Evolutionary conservation across 1,140 invertebrate genomes (phyloP), one percentile per base, ranked within the genome.

Genomic region (Cylas formicarius): DNA sequence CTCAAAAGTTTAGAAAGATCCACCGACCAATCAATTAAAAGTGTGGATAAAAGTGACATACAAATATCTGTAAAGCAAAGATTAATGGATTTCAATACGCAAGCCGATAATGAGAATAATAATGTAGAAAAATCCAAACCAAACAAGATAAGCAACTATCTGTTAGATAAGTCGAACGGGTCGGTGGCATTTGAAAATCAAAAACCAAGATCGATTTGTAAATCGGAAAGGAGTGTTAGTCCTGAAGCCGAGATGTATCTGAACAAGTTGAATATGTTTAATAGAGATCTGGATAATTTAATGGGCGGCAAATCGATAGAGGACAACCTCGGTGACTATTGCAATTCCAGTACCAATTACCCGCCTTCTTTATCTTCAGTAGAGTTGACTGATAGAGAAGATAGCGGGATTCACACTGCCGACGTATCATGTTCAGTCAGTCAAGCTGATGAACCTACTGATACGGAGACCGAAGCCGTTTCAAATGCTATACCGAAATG

Each of bases 401-500:
- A 87, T 53, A 86, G 82, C 40, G 85, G 84, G 3, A 86, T 88
- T 37, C 84, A 87, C 51, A 86, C 82, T 18, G 80, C 80, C 2
- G 81, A 85, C 58, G 82, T 83, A 14, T 84, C 81, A 11, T 83
- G 81, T 55, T 81, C 78, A 17, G 81, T 82, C 3, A 81, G 80
- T 58, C 81, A 84, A 63, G 73, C 77, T 6, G 77, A 80, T 50
- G 82, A 84, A 53, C 75, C 78, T 4, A 72, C 68, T 34, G 73
- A 76, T 56, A 48, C 36, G 11, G 48, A 53, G 17, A 46, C 29
- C 36, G 52, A 48, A 14, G 29, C 39, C n/a, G 42, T 43, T 22
- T 33, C 41, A 29, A 51, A 46, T 29, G 49, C 47, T 2, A 55
- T 57, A 36, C 53, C 56, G 8, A 55, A 43, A 31, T 52, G 54